Evolutionary conservation across 2,113 vertebrate genomes (phyloP).

Genomic region (Tachuris rubrigastra): DNA sequence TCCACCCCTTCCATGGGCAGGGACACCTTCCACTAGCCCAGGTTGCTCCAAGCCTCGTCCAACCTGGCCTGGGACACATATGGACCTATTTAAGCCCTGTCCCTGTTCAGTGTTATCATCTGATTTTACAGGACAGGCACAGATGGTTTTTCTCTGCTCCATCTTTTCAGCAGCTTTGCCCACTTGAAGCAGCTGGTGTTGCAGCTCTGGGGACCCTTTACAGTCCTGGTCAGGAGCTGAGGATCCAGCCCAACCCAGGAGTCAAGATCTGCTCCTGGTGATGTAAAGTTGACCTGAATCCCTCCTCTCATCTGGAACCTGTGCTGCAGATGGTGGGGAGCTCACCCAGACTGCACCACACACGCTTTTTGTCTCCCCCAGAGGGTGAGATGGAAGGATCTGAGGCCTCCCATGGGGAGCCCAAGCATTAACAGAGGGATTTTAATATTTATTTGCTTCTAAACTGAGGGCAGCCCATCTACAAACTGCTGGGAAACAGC

Average conservation of each 20-base stretch:
- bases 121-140: background rate
- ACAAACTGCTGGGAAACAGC: background rate
- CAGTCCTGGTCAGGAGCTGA: background rate
- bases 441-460: background rate
- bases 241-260: background rate
- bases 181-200: background rate
- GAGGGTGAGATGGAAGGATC: background rate
- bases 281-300: too few relatives aligned
- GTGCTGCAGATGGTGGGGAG: background rate
- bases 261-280: background rate
- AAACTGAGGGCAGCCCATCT: background rate
- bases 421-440: background rate
- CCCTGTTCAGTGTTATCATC: background rate
- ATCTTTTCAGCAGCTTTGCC: background rate
- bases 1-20: background rate
- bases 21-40: background rate
- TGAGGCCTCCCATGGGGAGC: background rate
- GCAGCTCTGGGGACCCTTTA: background rate
- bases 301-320: background rate
- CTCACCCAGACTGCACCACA: background rate
- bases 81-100: background rate
- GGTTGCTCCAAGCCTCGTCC: background rate
- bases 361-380: background rate
- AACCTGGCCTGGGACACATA: too few relatives aligned
- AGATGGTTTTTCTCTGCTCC: accelerated